A percentile compares a stretch with the other conserved stretches of the same genome.
Conservation (phyloP, 23 tunicate genomes). For the Pegea sp. region DNA sequence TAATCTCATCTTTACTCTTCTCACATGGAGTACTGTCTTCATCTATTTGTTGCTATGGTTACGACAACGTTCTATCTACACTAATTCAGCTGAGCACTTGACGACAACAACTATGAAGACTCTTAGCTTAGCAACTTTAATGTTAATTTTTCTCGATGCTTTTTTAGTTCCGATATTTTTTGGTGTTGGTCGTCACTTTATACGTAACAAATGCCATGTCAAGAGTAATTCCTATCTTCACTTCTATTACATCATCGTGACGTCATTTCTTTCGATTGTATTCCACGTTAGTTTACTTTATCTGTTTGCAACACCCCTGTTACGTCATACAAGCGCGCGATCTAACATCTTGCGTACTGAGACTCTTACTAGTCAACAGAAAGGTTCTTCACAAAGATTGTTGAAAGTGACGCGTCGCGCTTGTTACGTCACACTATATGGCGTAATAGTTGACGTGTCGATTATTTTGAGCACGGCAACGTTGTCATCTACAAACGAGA, state of each 20-base stretch:
- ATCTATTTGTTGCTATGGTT: slow-evolving; percentile 4
- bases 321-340: slow-evolving; percentile 1
- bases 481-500: slow-evolving; percentile 5
- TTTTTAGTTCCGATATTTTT: slow-evolving; percentile 5
- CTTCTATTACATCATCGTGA: slow-evolving; percentile 3
- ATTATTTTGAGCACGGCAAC: background rate
- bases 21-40: slow-evolving; percentile 2
- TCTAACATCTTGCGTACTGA: background rate
- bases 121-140: slow-evolving; percentile 1
- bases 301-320: slow-evolving; percentile 1
- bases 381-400: background rate
- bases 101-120: background rate
- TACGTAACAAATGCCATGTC: slow-evolving; percentile 3
- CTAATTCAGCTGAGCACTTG: slow-evolving; percentile 1
- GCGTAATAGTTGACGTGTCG: slow-evolving; percentile 8
- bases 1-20: slow-evolving; percentile 3
- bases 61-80: slow-evolving; percentile 4
- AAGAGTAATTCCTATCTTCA: background rate
- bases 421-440: slow-evolving; percentile 1
- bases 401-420: slow-evolving; percentile 1
- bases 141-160: background rate
- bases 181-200: slow-evolving; percentile 4
- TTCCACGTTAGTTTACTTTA: slow-evolving; percentile 8
- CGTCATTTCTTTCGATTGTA: slow-evolving; percentile 6
- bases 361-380: background rate